Evolutionary conservation across 2,797 vertebrate species (phyloP).

Genomic region (Peromyscus aztecus): DNA sequence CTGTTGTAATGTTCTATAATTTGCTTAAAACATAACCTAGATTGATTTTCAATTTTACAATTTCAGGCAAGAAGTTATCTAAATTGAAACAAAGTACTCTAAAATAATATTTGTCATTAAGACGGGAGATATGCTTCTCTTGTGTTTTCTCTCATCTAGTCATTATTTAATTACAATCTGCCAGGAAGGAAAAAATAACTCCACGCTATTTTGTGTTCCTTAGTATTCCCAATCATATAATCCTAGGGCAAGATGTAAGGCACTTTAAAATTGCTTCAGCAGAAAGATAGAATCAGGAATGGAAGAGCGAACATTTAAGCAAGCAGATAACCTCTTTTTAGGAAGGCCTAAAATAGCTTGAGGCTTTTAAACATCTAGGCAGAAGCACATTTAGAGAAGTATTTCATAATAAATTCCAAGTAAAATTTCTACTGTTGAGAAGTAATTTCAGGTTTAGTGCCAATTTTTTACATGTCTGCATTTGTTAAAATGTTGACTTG

Average conservation of each 20-base stretch:
- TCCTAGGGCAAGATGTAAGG: slow-evolving; percentile 13
- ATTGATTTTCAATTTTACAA: slow-evolving; percentile 64
- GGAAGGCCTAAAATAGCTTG: slow-evolving; percentile 39
- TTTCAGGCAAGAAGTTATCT: slow-evolving; percentile 52
- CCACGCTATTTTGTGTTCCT: slow-evolving; percentile 24
- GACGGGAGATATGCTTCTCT: not conserved
- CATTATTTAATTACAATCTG: slow-evolving; percentile 63
- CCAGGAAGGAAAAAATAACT: slow-evolving; percentile 51
- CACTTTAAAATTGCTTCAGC: slow-evolving; percentile 52
- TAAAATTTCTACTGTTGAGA: slow-evolving; percentile 70
- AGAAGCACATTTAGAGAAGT: slow-evolving; percentile 61
- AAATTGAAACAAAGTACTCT: slow-evolving; percentile 65
- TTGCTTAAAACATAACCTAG: slow-evolving; percentile 50
- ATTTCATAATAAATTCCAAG: slow-evolving; percentile 68
- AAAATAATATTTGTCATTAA: slow-evolving; percentile 61
- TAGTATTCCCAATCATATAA: slow-evolving; percentile 32
- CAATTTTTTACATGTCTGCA: slow-evolving; percentile 57
- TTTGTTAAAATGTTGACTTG: slow-evolving; percentile 8
- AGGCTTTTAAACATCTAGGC: slow-evolving; percentile 60
- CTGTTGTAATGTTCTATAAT: slow-evolving; percentile 23
- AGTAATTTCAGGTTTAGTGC: slow-evolving; percentile 56
- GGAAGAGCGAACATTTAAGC: slow-evolving; percentile 19
- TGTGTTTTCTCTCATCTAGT: slow-evolving; percentile 30
- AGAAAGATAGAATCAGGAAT: slow-evolving; percentile 62
- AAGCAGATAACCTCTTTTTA: slow-evolving; percentile 69